phyloP scores from a whole-genome alignment of 2,113 vertebrate species.

The Apteryx mantelli region DNA sequence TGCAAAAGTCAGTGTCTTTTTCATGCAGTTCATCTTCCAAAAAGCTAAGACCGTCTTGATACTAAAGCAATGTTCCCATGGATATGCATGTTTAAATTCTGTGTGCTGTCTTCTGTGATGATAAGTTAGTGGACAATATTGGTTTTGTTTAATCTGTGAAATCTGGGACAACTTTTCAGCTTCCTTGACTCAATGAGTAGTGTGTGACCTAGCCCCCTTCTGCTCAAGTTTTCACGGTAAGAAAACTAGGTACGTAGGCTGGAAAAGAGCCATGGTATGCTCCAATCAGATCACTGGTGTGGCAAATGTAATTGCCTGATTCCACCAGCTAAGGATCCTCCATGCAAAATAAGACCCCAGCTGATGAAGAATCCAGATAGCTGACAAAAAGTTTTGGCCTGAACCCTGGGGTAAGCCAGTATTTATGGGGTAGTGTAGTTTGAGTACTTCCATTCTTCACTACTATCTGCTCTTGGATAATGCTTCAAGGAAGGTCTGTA shows the following conservation, averaged over 20 bases:
- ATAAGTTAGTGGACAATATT: not conserved
- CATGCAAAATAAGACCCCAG: not conserved
- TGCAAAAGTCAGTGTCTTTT: not conserved
- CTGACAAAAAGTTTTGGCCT: not conserved
- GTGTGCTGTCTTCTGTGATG: not conserved
- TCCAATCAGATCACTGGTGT: not conserved
- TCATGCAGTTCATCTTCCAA: not conserved
- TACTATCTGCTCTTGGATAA: not conserved
- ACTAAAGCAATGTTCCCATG: not conserved
- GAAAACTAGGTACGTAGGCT: not conserved
- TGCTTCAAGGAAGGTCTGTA: not conserved
- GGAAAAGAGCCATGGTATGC: not conserved
- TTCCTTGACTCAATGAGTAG: not conserved
- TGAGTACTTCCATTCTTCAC: not conserved
- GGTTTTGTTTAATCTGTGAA: not conserved
- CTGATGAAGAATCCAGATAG: not conserved
- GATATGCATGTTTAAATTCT: not conserved
- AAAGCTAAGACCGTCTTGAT: not conserved
- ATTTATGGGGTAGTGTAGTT: not conserved
- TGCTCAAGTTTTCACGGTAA: not conserved
- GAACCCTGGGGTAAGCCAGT: not conserved
- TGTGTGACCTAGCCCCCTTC: not conserved
- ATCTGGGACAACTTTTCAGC: not conserved
- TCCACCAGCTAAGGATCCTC: not conserved
- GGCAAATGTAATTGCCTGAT: not conserved